Evolutionary conservation across 2,113 vertebrate genomes (phyloP).

Genomic region (Pseudorectes ferrugineus): DNA sequence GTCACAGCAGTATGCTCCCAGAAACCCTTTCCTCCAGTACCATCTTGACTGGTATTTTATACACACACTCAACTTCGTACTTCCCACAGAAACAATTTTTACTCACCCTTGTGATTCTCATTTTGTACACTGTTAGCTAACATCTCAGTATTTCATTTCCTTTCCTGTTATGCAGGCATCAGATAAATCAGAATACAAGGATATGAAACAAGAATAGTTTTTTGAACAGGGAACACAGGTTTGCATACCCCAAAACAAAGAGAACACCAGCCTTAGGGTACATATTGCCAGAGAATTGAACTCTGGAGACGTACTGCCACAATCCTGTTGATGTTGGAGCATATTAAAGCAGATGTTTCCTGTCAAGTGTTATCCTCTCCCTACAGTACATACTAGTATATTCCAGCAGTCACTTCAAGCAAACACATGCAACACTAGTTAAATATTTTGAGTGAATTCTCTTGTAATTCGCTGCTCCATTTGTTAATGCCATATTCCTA

Average conservation of each 20-base stretch:
- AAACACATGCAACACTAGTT: neutral
- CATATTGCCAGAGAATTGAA: neutral
- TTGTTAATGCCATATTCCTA: neutral
- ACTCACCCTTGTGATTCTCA: neutral
- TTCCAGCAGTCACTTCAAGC: slow-evolving; percentile 20
- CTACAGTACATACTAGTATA: neutral
- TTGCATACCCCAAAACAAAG: neutral
- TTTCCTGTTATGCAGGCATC: neutral
- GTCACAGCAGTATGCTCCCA: neutral
- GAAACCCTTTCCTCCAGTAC: neutral
- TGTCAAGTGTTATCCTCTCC: slow-evolving; percentile 45
- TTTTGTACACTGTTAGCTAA: neutral
- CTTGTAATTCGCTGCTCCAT: neutral
- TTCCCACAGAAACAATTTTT: neutral
- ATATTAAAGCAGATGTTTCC: slow-evolving; percentile 76
- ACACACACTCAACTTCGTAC: neutral
- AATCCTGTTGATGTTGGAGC: slow-evolving; percentile 69
- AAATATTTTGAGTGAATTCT: neutral
- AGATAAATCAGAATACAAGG: slow-evolving; percentile 21
- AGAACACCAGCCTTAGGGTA: neutral
- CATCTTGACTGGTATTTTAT: neutral
- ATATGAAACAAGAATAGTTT: neutral
- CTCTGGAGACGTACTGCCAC: neutral
- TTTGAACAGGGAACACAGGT: neutral
- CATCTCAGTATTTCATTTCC: neutral